Conservation (phyloP, 2,888 invertebrate genomes). For the Apodemia hepburni region DNA sequence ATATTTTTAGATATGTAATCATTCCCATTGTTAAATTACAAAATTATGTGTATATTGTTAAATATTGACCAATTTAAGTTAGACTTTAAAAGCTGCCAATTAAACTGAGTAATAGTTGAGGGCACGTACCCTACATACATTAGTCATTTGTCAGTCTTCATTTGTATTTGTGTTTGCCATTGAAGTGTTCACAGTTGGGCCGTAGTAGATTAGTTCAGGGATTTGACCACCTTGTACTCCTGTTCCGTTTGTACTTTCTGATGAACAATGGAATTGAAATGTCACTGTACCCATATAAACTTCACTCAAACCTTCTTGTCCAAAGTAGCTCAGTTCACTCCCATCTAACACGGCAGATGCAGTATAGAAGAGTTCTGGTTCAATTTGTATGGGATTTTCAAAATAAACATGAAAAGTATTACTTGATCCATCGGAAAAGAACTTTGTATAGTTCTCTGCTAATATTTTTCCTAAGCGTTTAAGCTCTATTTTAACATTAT, state of each 20-base stretch:
- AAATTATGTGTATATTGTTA: conserved; percentile 67
- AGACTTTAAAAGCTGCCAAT: conserved; percentile 28
- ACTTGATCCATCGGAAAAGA: conserved; percentile 97
- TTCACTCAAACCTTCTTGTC: conserved; percentile 97
- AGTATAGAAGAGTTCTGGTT: conserved; percentile 96
- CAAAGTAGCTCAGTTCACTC: conserved; percentile 96
- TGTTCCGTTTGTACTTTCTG: conserved; percentile 98
- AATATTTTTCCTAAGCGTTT: conserved; percentile 93
- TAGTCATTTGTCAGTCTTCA: conserved; percentile 69
- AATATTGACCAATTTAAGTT: conserved; percentile 23
- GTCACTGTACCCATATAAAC: conserved; percentile 95
- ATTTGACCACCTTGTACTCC: conserved; percentile 99
- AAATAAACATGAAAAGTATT: conserved; percentile 94
- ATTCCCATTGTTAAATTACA: conserved; percentile 60
- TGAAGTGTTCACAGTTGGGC: conserved; percentile 82
- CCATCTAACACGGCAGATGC: conserved; percentile 97
- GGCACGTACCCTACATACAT: conserved; percentile 40
- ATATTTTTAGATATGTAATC: conserved; percentile 43
- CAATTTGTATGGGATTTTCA: conserved; percentile 92
- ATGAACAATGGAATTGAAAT: conserved; percentile 98
- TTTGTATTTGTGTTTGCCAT: conserved; percentile 60
- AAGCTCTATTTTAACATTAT: conserved; percentile 95
- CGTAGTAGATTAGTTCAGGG: conserved; percentile 97
- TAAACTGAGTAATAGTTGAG: conserved; percentile 59
- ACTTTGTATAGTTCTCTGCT: conserved; percentile 95